These are phyloP conservation scores for Sarotherodon lohbergeri DNA, from an alignment of 2,113 vertebrate species.

Conservation along the genomic window DNA sequence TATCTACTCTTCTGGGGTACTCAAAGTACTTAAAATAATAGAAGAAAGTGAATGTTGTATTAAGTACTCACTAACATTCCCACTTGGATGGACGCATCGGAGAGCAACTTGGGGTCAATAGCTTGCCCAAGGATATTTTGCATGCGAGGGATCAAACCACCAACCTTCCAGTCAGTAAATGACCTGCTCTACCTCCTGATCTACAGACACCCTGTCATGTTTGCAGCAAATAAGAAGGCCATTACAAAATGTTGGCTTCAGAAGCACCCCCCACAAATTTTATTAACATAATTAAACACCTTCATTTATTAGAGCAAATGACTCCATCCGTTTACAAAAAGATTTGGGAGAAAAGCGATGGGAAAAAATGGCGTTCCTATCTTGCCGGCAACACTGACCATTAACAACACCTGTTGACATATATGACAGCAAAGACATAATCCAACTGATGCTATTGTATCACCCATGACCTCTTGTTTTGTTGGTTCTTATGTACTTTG, in stretches of 20 bases:
- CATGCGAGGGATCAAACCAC: neutral
- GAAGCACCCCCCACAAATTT: neutral
- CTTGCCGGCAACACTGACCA: neutral
- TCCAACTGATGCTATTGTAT: neutral
- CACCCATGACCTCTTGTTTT: neutral
- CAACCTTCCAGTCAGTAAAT: neutral
- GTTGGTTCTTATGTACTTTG: neutral
- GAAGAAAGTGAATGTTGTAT: neutral
- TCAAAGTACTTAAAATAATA: neutral
- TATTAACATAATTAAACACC: neutral
- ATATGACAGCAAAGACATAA: neutral
- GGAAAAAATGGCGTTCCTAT: neutral
- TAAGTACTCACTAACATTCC: neutral
- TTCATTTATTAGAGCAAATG: neutral
- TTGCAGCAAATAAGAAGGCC: neutral
- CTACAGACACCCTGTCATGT: rapidly evolving
- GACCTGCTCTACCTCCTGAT: neutral
- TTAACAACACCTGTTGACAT: neutral
- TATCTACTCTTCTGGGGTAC: neutral
- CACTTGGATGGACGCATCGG: rapidly evolving
- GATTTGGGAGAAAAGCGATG: neutral
- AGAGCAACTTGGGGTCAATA: neutral
- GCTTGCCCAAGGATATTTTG: neutral
- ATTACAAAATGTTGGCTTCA: neutral
- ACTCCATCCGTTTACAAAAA: rapidly evolving